Evolutionary conservation across 2,797 vertebrate genomes (phyloP), one percentile per base, ranked within the genome.

Genomic region (Heterohyrax brucei): DNA sequence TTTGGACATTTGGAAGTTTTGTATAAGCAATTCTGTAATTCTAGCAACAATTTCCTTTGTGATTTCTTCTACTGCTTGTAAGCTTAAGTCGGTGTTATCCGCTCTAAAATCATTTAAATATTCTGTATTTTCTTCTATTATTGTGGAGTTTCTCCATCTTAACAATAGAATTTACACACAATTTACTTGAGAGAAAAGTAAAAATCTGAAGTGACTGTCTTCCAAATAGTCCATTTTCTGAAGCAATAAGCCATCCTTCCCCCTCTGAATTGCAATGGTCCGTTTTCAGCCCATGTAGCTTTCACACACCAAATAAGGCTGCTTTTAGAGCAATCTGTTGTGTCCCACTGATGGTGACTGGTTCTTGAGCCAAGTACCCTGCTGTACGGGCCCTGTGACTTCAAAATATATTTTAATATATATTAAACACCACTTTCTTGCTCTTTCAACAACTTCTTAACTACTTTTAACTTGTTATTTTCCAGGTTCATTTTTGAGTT

Each of bases 381-480:
- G 22, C 28, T 46, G 7, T 10, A 6, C 1, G 9, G 44, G 24
- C 18, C 10, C 48, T 48, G 7, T 24, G 66, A 75, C 46, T 87
- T 91, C 46, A 83, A 82, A 79, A 86, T 33, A 64, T 19, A 50
- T 59, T 39, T 19, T 68, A 78, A 59, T 30, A 21, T 72, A 59
- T 88, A 50, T 21, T 80, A 88, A 93, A 85, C 76, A 18, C 22
- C 90, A 24, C 79, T n/a, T 91, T 90, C 64, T 28, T 82, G 33
- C 72, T 90, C 33, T 94, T 93, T 93, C 81, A 95, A n/a, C 91
- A 84, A 84, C 84, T 12, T 94, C 64, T 70, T 68, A 53, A 75
- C 77, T 95, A 93, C 94, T 97, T 96, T 96, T 93, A 97, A 89
- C 78, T 97, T 96, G 61, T 85, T 93, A 53, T 81, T 76, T 97